A percentile compares a stretch with the other conserved stretches of the same genome.
Conservation (phyloP, 2,113 vertebrate genomes). For the Peromyscus leucopus region DNA sequence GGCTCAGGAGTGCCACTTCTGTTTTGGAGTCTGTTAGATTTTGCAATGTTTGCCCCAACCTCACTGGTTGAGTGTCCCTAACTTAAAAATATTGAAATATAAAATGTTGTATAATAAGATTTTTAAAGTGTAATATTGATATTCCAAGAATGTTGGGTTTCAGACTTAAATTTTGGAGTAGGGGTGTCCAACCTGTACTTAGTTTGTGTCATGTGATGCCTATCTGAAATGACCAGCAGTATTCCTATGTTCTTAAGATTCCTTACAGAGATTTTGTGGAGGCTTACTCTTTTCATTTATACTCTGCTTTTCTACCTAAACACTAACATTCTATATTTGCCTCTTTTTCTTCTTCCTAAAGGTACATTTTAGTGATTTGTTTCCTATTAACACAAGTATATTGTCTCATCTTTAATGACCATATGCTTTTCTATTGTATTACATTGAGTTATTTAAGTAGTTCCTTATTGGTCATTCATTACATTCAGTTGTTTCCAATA, state of each 20-base stretch:
- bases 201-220: background rate
- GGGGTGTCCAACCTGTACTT: background rate
- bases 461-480: background rate
- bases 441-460: conserved; percentile 31
- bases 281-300: background rate
- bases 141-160: background rate
- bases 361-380: background rate
- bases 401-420: background rate
- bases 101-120: background rate
- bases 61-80: background rate
- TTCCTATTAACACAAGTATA: background rate
- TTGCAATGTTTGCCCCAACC: background rate
- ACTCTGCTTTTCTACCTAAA: background rate
- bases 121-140: background rate
- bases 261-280: background rate
- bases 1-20: background rate
- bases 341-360: background rate
- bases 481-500: background rate
- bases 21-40: background rate
- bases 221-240: background rate
- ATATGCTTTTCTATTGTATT: background rate
- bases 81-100: background rate
- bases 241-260: conserved; percentile 24
- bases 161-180: background rate
- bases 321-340: background rate